Evolutionary conservation across 2,797 vertebrate species (phyloP).

Genomic region (Muscicapa striata): DNA sequence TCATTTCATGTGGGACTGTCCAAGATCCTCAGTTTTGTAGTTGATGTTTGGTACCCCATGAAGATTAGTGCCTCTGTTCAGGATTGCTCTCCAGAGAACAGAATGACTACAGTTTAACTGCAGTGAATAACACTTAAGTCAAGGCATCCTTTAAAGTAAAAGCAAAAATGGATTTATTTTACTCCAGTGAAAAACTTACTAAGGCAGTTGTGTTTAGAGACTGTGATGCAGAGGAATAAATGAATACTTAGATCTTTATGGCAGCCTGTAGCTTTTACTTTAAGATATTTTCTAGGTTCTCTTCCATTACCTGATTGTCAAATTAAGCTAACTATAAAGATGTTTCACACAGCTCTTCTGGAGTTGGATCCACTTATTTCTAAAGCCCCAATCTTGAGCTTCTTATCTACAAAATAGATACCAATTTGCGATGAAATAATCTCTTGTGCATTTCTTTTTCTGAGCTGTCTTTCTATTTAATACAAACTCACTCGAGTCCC

Average conservation of each 20-base stretch:
- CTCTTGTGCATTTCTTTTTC: neutral
- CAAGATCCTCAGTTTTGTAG: neutral
- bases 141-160: conserved; percentile 19
- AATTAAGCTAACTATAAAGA: neutral
- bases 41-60: neutral
- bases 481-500: neutral
- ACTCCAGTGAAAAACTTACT: conserved; percentile 3
- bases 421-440: neutral
- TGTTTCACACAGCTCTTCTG: neutral
- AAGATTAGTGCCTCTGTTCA: neutral
- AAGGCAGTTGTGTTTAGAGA: neutral
- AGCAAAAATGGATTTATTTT: conserved; percentile 18
- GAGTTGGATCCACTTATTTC: neutral
- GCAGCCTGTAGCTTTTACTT: neutral
- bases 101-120: neutral
- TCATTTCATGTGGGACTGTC: neutral
- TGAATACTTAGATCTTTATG: neutral
- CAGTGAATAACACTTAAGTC: neutral
- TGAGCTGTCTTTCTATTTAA: neutral
- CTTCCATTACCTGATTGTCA: neutral
- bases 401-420: neutral
- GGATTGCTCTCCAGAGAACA: neutral
- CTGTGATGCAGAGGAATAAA: neutral
- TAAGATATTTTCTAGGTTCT: neutral
- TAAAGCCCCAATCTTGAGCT: neutral